Percentiles rank a stretch among this genome's conserved stretches.
phyloP scores from a whole-genome alignment of 2,113 vertebrate genomes.

The Pristiophorus japonicus region DNA sequence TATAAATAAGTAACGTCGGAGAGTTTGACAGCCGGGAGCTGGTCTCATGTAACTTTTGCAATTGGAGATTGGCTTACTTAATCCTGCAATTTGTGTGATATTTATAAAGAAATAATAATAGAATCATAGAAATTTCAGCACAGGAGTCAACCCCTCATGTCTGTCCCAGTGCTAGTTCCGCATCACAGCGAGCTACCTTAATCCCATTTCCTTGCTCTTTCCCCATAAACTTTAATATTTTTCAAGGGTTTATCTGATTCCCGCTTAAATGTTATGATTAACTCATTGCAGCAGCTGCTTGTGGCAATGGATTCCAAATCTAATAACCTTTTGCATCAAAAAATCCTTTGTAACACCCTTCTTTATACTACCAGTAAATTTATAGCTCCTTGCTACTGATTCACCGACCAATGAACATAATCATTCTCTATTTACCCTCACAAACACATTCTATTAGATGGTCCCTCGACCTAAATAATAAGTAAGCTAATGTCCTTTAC shows the following conservation, averaged over 20 bases:
- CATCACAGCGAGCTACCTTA: background rate
- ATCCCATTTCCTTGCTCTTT: background rate
- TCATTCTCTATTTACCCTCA: background rate
- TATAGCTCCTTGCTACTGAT: background rate
- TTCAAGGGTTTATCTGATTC: constrained; percentile 19
- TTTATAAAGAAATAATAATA: background rate
- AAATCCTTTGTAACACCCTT: background rate
- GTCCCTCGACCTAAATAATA: background rate
- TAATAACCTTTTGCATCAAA: background rate
- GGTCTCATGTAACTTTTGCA: background rate
- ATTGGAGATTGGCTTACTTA: background rate
- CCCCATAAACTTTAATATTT: background rate
- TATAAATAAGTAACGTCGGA: background rate
- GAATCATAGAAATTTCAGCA: background rate
- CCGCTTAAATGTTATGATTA: background rate
- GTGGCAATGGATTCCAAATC: background rate
- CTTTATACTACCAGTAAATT: background rate
- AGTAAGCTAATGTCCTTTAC: background rate
- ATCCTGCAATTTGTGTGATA: background rate
- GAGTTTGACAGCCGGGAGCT: background rate
- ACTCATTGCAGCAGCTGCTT: background rate
- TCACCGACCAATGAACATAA: background rate
- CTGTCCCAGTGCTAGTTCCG: background rate
- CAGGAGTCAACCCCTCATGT: background rate
- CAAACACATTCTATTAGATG: background rate